Evolutionary conservation across 2,888 invertebrate genomes (phyloP), one percentile per base, ranked within the genome.

Genomic region (Allophyes oxyacanthae): DNA sequence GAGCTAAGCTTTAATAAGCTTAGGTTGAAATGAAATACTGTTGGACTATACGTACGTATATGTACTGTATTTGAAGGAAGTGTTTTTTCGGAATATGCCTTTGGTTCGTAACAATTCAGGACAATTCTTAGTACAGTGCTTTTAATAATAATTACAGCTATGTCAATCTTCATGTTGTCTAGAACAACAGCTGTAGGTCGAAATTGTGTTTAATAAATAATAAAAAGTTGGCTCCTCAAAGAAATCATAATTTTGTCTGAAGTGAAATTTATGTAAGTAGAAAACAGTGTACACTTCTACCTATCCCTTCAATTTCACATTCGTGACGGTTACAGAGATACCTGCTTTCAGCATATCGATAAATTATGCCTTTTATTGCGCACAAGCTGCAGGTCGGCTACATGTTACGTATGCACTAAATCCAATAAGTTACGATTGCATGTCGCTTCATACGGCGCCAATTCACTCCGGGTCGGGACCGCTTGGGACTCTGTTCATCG

Each of bases 351-450:
- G 15, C 40, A 46, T 60, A 55, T 58, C 49, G 38, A 61, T 69
- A 73, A 56, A 61, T 64, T 55, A 69, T 53, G 50, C 42, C 42
- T 48, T 73, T 60, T 64, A 55, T 64, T 36, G 43, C 44, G 49
- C 61, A 13, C 53, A 49, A 33, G 62, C 37, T 54, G 54, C 63
- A 68, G 45, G 34, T 38, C 14, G 32, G 25, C 20, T 64, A 15
- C 48, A 61, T 14, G 62, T 49, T 49, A 54, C 63, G 49, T 73
- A 54, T 56, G 43, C 48, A 70, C 51, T 70, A 61, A 73, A 70
- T 65, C 61, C 65, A 65, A 65, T 74, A 60, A 56, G 70, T 69
- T 70, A 72, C 70, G 58, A 65, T 40, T 69, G 75, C 66, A 66
- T 54, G 70, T 54, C 56, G 58, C 54, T 62, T 54, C 46, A 61